Base-by-base conservation (phyloP, 2,113 vertebrate species). In the Australoheros scitulus region DNA sequence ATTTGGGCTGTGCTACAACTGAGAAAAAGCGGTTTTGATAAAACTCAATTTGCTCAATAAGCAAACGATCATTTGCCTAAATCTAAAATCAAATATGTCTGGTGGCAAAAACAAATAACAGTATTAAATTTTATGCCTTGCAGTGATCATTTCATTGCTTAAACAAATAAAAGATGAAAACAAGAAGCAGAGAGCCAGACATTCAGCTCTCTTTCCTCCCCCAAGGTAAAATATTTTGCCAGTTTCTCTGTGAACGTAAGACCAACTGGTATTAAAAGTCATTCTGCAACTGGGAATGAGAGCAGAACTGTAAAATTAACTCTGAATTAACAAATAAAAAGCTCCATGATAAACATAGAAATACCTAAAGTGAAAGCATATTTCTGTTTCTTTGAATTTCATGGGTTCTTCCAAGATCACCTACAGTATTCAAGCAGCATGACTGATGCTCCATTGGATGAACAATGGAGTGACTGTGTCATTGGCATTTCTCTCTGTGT, bases 391-490 rank as follows among this genome's bases (percentile, higher is more conserved):
- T 85, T 64, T 81, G n/a, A 55, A 47, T 70, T 63, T 55, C 11
- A 18, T 10, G 15, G 34, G 26, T 77, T 84, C 36, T 82, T 32
- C 65, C 41, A 78, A 34, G 82, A 83, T 70, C 61, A 86, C 65
- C 29, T 26, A 38, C 36, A 38, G 36, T 10, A 76, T 83, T 76
- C 75, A 80, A 26, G 24, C 55, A 76, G 38, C 20, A 57, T 75
- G 81, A 82, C 60, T 88, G 87, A 90, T 84, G 76, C 63, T 68
- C 81, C 50, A 65, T n/a, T 17, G 52, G 70, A 64, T 86, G 63
- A 84, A 77, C 61, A 70, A 84, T 81, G 88, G 76, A 80, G 83
- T 55, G 80, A 82, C 76, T 82, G 85, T 72, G 76, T 84, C 83
- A 61, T 65, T 87, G 34, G 57, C 64, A 58, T 76, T 81, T 75